Percentiles rank a stretch among this genome's conserved stretches.
Conservation (phyloP, 2,888 invertebrate genomes). For the Leptodirus hochenwartii region DNA sequence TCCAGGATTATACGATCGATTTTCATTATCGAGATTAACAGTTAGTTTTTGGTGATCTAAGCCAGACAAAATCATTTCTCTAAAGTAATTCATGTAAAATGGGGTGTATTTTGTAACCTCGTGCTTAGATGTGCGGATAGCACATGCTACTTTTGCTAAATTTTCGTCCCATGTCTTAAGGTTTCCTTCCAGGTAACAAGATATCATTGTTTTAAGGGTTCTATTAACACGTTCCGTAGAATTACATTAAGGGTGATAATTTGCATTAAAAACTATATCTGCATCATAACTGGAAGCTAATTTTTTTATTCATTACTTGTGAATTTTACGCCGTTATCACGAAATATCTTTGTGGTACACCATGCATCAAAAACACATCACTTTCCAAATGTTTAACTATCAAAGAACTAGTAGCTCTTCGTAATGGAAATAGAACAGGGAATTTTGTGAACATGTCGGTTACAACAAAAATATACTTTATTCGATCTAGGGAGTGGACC, state of each 20-base stretch:
- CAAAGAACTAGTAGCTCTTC: constrained; percentile 8
- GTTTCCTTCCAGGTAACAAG: not conserved
- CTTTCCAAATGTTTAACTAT: constrained; percentile 11
- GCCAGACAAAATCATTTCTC: constrained; percentile 6
- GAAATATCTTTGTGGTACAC: constrained; percentile 11
- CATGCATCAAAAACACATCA: constrained; percentile 11
- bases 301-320: constrained; percentile 7
- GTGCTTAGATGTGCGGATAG: constrained; percentile 9
- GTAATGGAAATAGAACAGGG: constrained; percentile 10
- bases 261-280: constrained; percentile 9
- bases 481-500: constrained; percentile 12
- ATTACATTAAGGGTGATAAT: constrained; percentile 10
- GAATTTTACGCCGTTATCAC: constrained; percentile 13
- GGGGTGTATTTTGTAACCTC: constrained; percentile 10
- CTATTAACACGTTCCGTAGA: constrained; percentile 11
- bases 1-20: too few relatives aligned
- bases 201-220: constrained; percentile 11
- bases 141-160: not conserved
- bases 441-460: constrained; percentile 13
- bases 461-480: constrained; percentile 10
- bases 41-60: not conserved
- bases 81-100: too few relatives aligned
- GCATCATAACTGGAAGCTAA: constrained; percentile 5
- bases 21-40: too few relatives aligned
- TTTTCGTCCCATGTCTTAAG: not conserved